Percentiles rank a stretch among this genome's conserved stretches.
phyloP scores from a whole-genome alignment of 2,888 invertebrate genomes.

The Papilio gigon region DNA sequence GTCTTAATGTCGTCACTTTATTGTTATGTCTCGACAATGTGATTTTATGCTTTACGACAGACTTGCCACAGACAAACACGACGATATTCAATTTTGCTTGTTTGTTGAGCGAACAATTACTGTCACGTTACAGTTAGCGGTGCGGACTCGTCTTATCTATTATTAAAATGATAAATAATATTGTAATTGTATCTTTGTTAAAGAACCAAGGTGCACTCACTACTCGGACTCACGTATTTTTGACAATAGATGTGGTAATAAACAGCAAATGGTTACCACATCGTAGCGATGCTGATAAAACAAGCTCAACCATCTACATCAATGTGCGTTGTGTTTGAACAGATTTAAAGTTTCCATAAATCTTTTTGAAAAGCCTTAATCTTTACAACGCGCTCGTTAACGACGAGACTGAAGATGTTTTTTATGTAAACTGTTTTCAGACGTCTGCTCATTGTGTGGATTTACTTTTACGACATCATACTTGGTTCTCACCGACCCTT shows the following conservation, averaged over 20 bases:
- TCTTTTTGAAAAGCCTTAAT: constrained; percentile 1
- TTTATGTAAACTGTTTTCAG: constrained; percentile 9
- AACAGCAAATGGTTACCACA: too few relatives aligned
- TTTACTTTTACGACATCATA: constrained; percentile 24
- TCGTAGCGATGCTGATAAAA: too few relatives aligned
- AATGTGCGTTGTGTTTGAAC: not conserved
- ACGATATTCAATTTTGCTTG: not conserved
- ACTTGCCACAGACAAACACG: not conserved
- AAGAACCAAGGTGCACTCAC: too few relatives aligned
- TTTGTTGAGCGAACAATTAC: not conserved
- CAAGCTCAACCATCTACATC: too few relatives aligned
- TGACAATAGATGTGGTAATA: too few relatives aligned
- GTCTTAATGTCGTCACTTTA: constrained; percentile 20
- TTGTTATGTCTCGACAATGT: constrained; percentile 19
- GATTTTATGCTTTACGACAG: not conserved
- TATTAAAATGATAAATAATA: too few relatives aligned
- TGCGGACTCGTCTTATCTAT: too few relatives aligned
- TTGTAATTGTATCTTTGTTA: too few relatives aligned
- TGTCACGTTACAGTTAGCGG: too few relatives aligned
- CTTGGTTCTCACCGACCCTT: constrained; percentile 1
- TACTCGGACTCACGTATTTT: too few relatives aligned
- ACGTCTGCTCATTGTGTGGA: not conserved
- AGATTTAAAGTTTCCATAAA: constrained; percentile 2
- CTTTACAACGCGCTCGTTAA: constrained; percentile 10
- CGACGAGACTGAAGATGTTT: not conserved